Base-by-base conservation (phyloP, 2,888 invertebrate genomes). In the Aphrophora alni region DNA sequence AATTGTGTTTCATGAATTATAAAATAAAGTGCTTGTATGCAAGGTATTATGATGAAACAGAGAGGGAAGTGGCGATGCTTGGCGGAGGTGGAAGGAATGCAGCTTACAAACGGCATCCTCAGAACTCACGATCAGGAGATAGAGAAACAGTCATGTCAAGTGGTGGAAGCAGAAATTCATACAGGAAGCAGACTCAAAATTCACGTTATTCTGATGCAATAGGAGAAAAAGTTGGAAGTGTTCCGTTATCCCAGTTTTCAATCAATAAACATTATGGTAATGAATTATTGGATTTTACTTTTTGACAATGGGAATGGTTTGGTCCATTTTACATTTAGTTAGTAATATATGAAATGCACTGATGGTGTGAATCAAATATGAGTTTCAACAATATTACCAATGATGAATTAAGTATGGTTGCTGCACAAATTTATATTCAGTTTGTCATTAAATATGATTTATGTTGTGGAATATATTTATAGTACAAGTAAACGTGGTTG, bases 31-130 rank as follows among this genome's bases (percentile, higher is more conserved):
- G 4, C 4, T 74, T 73, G 21, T n/a, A 14, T 26, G 27, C 33
- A 81, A 88, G 88, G 81, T 87, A 88, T 78, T 88, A 87, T 44
- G 88, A 88, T 24, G 86, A 86, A 12, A 86, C 87, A 73, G 86
- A 86, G 26, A 77, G 80, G 17, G 84, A 84, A 28, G 77, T 38
- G 5, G 78, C 84, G 17, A 84, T 84, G 71, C 70, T 84, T 28
- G 82, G 80, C 5, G 81, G 83, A 14, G 82, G 84, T 38, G 25
- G 33, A 38, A 73, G 73, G n/a, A 59, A 59, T 59, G 59, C 59
- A n/a, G 59, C 21, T 3, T 59, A 59, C 21, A 59, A 59, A 59
- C n/a, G 59, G 21, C 59, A 59, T 0, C n/a, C n/a, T 59, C 59
- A 59, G 21, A 59, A 59, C 21, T 59, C 59, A 21, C n/a, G 21